Evolutionary conservation across 1,140 invertebrate genomes (phyloP), one percentile per base, ranked within the genome.

Genomic region (Epicauta chinensis): DNA sequence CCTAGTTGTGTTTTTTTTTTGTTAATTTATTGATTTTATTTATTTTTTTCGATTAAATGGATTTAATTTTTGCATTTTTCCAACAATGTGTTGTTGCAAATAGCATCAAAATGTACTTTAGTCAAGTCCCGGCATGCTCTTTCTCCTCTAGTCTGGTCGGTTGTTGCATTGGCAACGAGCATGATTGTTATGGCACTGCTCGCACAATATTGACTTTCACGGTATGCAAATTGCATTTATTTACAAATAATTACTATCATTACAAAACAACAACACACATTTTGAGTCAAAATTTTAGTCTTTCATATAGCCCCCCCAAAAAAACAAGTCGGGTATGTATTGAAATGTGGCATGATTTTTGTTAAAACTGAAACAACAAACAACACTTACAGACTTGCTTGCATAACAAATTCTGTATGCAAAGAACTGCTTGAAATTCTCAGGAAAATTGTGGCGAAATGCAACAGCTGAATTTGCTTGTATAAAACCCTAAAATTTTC

Each of bases 181-280:
- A 70, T 70, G 68, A 62, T 68, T 62, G 62, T 70, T 60, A 66
- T 70, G 68, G 68, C 68, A 70, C 66, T 70, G 55, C 66, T 70
- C 59, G 64, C 67, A 64, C 67, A 68, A 58, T 65, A 67, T 54
- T 66, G 60, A 65, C 45, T 48, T 36, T 45, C 32, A n/a, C 32
- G 68, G 68, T 70, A 70, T 68, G 68, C 65, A 7, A 23, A n/a
- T 34, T 41, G 39, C 6, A 51, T 45, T 41, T 53, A 53, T 45
- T 31, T 53, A 42, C 7, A 23, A 41, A 12, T 16, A 39, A 37
- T 38, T 38, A 47, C 16, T 41, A 54, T 32, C 47, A 16, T 15
- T 44, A 36, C 45, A 32, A 47, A 39, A 16, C 40, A 49, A 46
- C 42, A 32, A 53, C 12, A 39, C 17, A 15, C 10, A 23, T 23